These are phyloP conservation scores for Chloroclysta siterata DNA, from an alignment of 2,888 invertebrate genomes.

Conservation along the genomic window DNA sequence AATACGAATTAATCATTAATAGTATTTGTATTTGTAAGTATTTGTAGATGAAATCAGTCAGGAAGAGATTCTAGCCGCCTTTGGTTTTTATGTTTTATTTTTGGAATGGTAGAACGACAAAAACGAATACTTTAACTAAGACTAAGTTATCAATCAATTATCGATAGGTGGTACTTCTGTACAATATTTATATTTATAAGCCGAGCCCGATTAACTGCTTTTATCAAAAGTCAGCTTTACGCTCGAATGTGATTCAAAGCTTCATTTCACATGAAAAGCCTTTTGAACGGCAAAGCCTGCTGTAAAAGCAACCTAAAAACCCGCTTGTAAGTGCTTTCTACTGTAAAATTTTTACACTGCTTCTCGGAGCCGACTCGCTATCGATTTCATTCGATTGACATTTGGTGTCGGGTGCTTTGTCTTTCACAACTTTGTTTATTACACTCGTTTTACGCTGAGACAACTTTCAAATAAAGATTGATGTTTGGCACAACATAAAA, in stretches of 20 bases:
- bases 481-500: constrained; percentile 42
- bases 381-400: constrained; percentile 44
- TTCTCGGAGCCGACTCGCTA: constrained; percentile 33
- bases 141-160: background rate
- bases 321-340: constrained; percentile 37
- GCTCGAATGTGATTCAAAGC: constrained; percentile 16
- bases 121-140: no score
- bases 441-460: constrained; percentile 44
- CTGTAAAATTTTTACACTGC: constrained; percentile 37
- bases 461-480: constrained; percentile 46
- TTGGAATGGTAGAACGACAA: background rate
- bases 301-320: constrained; percentile 33
- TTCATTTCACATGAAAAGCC: constrained; percentile 27
- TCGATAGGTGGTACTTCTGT: no score
- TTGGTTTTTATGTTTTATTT: background rate
- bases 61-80: no score
- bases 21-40: no score
- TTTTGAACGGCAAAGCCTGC: constrained; percentile 22
- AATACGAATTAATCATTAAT: no score
- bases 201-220: background rate
- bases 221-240: constrained; percentile 21
- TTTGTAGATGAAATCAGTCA: no score
- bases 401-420: constrained; percentile 37
- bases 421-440: constrained; percentile 41
- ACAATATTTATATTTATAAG: background rate